phyloP scores from a whole-genome alignment of 2,113 vertebrate genomes.

The Gavia stellata region DNA sequence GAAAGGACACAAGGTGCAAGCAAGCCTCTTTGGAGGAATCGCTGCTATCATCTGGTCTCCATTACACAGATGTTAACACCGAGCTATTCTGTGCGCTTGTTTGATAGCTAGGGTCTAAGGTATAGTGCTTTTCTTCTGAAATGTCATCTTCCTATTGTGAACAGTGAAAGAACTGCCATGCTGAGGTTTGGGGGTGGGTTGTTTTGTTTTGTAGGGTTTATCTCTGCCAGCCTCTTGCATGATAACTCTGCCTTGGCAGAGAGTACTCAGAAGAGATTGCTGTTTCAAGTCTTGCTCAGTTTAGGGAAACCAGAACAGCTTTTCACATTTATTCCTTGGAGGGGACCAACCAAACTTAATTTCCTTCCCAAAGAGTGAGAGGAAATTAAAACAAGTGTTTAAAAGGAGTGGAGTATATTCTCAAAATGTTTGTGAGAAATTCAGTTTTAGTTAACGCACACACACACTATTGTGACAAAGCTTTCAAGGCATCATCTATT shows the following conservation, averaged over 20 bases:
- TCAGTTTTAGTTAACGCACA: not conserved
- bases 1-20: not conserved
- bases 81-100: not conserved
- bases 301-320: slow-evolving; percentile 82
- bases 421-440: not conserved
- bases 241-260: slow-evolving; percentile 74
- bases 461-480: not conserved
- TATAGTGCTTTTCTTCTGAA: slow-evolving; percentile 33
- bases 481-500: not conserved
- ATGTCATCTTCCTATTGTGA: slow-evolving; percentile 35
- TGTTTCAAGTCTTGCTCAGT: slow-evolving; percentile 82
- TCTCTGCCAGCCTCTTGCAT: not conserved
- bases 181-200: not conserved
- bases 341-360: slow-evolving; percentile 71
- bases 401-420: not conserved
- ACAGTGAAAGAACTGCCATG: not conserved
- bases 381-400: slow-evolving; percentile 25
- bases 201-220: not conserved
- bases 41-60: not conserved
- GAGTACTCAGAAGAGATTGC: slow-evolving; percentile 87
- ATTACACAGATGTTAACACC: not conserved
- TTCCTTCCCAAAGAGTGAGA: slow-evolving; percentile 32
- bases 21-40: not conserved
- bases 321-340: slow-evolving; percentile 74
- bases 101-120: not conserved